Evolutionary conservation across 1,140 invertebrate species (phyloP).

Genomic region (Calycopis cecrops): DNA sequence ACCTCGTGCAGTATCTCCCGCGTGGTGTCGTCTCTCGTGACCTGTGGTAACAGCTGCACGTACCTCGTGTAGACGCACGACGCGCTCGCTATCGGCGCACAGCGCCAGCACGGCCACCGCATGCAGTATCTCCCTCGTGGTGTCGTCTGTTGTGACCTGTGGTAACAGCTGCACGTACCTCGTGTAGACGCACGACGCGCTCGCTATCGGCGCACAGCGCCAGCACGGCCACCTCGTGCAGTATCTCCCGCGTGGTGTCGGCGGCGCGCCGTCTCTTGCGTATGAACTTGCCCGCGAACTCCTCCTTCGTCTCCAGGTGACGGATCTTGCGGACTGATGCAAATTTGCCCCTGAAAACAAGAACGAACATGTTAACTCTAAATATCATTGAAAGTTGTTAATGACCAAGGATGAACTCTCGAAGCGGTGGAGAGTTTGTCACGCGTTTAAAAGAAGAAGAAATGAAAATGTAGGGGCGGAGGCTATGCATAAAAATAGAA

Average conservation of each 20-base stretch:
- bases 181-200: constrained; percentile 89
- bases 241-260: constrained; percentile 88
- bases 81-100: constrained; percentile 84
- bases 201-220: constrained; percentile 86
- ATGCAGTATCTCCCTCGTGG: constrained; percentile 89
- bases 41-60: constrained; percentile 13
- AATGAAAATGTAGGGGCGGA: no score
- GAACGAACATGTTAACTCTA: not conserved
- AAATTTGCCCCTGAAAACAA: constrained; percentile 92
- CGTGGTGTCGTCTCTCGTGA: constrained; percentile 85
- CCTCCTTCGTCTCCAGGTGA: constrained; percentile 87
- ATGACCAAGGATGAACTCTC: no score
- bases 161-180: constrained; percentile 78
- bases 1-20: constrained; percentile 93
- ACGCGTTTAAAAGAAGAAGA: no score
- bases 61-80: constrained; percentile 92
- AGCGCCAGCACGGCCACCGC: constrained; percentile 93
- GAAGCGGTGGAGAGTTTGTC: no score
- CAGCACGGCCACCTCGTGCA: constrained; percentile 93
- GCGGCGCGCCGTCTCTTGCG: constrained; percentile 89
- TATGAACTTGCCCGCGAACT: constrained; percentile 97
- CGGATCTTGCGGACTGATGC: constrained; percentile 92
- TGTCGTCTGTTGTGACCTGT: constrained; percentile 85
- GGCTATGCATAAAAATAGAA: no score
- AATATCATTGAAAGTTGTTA: no score